phyloP scores from a whole-genome alignment of 2,797 vertebrate species.

The Aulostomus chinensis region DNA sequence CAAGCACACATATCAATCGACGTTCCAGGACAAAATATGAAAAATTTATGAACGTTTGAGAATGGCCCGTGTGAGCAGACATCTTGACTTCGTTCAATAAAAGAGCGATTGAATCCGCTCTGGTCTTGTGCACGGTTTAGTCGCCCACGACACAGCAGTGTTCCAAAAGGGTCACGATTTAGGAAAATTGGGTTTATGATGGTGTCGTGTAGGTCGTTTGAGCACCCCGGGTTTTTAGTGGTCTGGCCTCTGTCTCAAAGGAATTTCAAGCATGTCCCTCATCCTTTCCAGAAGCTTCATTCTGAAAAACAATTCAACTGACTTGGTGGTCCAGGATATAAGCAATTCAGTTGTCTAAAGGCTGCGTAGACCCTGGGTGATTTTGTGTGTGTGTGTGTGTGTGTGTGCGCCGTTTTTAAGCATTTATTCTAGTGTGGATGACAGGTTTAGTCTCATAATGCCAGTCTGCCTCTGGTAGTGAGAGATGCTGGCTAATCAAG shows the following conservation, averaged over 20 bases:
- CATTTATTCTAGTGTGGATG: neutral
- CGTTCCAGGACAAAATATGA: constrained; percentile 7
- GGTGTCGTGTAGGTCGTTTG: neutral
- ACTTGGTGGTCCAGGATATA: neutral
- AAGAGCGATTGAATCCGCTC: constrained; percentile 50
- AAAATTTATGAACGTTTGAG: constrained; percentile 50
- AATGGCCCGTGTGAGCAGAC: constrained; percentile 74
- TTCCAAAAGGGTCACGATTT: neutral
- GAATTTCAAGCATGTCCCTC: constrained; percentile 55
- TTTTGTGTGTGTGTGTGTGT: neutral
- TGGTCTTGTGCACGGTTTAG: constrained; percentile 2
- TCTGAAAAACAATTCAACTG: constrained; percentile 11
- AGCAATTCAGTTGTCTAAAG: neutral
- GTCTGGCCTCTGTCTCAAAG: constrained; percentile 31
- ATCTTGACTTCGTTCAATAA: constrained; percentile 75
- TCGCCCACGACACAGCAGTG: constrained; percentile 21
- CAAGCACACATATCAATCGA: rapidly evolving
- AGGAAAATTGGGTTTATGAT: neutral
- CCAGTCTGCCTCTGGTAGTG: constrained; percentile 2
- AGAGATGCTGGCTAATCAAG: constrained; percentile 13
- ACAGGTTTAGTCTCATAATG: neutral
- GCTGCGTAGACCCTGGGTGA: neutral
- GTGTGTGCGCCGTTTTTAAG: neutral
- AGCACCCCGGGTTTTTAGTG: neutral
- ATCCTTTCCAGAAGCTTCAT: constrained; percentile 57